phyloP scores from a whole-genome alignment of 92 coral and sea anemone species.

The Actinernus sp. region DNA sequence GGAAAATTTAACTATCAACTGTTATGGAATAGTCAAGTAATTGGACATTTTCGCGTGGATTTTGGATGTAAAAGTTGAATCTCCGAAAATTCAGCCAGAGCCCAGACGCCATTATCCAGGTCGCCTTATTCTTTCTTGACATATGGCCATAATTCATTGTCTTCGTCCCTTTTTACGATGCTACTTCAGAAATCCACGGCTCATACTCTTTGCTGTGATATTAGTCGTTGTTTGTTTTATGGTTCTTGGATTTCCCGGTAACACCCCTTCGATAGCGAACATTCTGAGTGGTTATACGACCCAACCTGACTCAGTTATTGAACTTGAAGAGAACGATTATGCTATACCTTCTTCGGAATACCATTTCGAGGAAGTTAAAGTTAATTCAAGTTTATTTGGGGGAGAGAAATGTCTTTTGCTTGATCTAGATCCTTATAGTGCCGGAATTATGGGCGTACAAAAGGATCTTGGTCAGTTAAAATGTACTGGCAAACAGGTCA shows the following conservation, averaged over 20 bases:
- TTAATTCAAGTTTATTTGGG: slow-evolving; percentile 35
- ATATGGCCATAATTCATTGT: slow-evolving; percentile 8
- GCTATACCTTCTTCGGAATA: slow-evolving; percentile 18
- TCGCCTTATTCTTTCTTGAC: too few relatives aligned
- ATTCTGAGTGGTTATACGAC: too few relatives aligned
- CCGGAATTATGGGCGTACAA: slow-evolving; percentile 15
- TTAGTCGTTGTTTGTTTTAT: slow-evolving; percentile 5
- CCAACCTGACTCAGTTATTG: not conserved
- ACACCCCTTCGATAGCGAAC: not conserved
- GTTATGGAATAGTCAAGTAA: too few relatives aligned
- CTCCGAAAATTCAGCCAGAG: too few relatives aligned
- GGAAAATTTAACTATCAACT: too few relatives aligned
- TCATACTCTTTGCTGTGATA: slow-evolving; percentile 1
- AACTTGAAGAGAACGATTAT: slow-evolving; percentile 1
- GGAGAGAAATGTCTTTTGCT: slow-evolving; percentile 35
- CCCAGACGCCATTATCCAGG: too few relatives aligned
- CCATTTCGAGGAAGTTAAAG: slow-evolving; percentile 10
- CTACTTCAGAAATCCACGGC: slow-evolving; percentile 41
- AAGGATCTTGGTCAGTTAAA: slow-evolving; percentile 55
- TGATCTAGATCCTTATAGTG: slow-evolving; percentile 47
- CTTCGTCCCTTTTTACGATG: slow-evolving; percentile 24
- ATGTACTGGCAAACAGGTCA: slow-evolving; percentile 24
- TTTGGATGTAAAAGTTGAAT: too few relatives aligned
- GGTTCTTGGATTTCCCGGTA: slow-evolving; percentile 1
- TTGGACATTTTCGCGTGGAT: too few relatives aligned